phyloP scores from a whole-genome alignment of 2,113 vertebrate genomes.

The Sturnus vulgaris region DNA sequence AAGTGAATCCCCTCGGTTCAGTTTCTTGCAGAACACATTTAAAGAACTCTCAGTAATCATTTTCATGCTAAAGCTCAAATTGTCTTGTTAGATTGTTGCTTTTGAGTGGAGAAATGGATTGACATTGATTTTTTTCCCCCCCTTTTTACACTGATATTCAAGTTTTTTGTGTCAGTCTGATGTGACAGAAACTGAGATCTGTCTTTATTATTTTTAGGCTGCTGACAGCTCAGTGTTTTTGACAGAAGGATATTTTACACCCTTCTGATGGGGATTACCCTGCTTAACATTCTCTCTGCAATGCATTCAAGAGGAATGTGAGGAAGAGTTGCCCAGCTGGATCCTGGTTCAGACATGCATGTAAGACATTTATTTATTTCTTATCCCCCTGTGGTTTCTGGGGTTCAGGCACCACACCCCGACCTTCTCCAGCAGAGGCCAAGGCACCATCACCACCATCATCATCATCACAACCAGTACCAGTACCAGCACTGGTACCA shows the following conservation, averaged over 20 bases:
- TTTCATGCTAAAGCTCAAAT: background rate
- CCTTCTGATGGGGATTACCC: background rate
- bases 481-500: no score
- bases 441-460: background rate
- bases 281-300: background rate
- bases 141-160: background rate
- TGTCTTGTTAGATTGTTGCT: background rate
- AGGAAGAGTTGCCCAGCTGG: background rate
- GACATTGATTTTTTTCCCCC: background rate
- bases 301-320: no score
- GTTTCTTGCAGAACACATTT: background rate
- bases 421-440: no score
- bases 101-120: background rate
- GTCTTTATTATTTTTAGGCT: constrained; percentile 2
- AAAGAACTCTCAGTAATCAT: background rate
- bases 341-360: rapidly evolving
- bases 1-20: background rate
- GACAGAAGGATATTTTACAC: background rate
- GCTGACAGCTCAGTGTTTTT: background rate
- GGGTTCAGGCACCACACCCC: rapidly evolving
- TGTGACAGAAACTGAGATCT: constrained; percentile 9
- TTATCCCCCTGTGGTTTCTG: background rate
- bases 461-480: no score
- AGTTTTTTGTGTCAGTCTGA: constrained; percentile 14
- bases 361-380: no score